phyloP scores from a whole-genome alignment of 2,888 invertebrate genomes.

The Brenthis hecate region DNA sequence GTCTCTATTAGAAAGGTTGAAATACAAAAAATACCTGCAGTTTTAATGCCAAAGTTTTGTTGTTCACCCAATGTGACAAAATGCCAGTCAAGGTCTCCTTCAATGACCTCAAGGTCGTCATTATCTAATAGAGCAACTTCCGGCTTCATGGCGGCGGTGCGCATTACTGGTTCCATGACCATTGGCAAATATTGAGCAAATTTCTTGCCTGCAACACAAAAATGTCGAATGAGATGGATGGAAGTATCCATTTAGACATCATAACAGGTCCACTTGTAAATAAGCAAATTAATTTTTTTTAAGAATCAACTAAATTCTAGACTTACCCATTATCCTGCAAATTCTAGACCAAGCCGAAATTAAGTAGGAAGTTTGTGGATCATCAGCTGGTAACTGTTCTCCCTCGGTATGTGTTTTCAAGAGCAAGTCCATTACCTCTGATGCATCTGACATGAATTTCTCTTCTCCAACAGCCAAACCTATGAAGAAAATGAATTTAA shows the following conservation, averaged over 20 bases:
- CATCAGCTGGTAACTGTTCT: constrained; percentile 93
- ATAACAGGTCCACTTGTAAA: too few relatives aligned
- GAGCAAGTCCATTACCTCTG: constrained; percentile 97
- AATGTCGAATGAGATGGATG: background rate
- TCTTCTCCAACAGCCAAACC: constrained; percentile 89
- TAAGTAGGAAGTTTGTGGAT: constrained; percentile 98
- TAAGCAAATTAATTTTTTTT: background rate
- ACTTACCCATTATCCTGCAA: constrained; percentile 92
- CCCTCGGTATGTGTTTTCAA: constrained; percentile 94
- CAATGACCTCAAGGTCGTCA: constrained; percentile 91
- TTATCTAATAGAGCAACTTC: constrained; percentile 95
- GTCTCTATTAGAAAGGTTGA: background rate
- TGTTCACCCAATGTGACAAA: constrained; percentile 96
- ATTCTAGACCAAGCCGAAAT: constrained; percentile 99
- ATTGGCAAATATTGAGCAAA: constrained; percentile 96
- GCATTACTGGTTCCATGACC: constrained; percentile 97
- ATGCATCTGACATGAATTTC: constrained; percentile 94
- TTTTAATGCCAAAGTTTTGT: constrained; percentile 96
- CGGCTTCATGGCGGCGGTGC: constrained; percentile 95
- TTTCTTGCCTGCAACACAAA: constrained; percentile 83
- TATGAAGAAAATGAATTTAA: constrained; percentile 38
- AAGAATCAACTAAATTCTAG: background rate
- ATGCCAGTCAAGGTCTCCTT: constrained; percentile 95
- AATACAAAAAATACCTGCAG: constrained; percentile 84
- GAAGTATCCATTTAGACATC: background rate